Base-by-base conservation (phyloP, 2,797 vertebrate genomes). In the Pseudochirops corinnae region DNA sequence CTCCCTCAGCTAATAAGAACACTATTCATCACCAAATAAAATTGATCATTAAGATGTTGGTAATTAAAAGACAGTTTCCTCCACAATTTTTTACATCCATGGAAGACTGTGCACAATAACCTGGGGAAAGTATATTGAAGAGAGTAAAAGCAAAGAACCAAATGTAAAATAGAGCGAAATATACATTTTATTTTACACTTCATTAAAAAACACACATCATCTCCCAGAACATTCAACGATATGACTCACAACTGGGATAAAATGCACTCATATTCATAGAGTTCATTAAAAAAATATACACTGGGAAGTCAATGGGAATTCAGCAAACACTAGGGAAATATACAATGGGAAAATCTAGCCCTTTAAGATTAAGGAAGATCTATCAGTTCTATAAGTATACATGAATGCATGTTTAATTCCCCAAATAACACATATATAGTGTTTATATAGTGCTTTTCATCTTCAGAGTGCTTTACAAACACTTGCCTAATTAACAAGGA, bases 121-220 rank as follows among this genome's bases (percentile, higher is more conserved):
- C 1, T 21, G 55, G 10, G 0, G 9, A 92, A 93, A 93, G 91
- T 90, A 56, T 10, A 24, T 82, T 52, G 29, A 90, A 33, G 52
- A 91, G 57, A 14, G 55, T 39, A 95, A 93, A 24, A 55, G 6
- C n/a, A 18, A 91, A 95, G 12, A 82, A 39, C 5, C 18, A 92
- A 95, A 56, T 55, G 90, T 92, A 58, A 93, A 91, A 31, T 92
- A 92, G n/a, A 82, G n/a, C 93, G 39, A 93, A 95, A 90, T 95
- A 52, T 16, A 92, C 93, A 53, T 91, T 92, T 13, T 16, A 92
- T 91, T 9, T 74, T 82, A 0, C 3, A 60, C 93, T 92, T 96
- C 92, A 95, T 90, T 95, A 94, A 95, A 96, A 5, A 91, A 92
- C 60, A 26, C 14, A 91, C 90, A 13, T 46, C 1, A 94, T 94